These are phyloP conservation scores for Larimichthys polyactis DNA, from an alignment of 2,113 vertebrate species.

Conservation along the genomic window DNA sequence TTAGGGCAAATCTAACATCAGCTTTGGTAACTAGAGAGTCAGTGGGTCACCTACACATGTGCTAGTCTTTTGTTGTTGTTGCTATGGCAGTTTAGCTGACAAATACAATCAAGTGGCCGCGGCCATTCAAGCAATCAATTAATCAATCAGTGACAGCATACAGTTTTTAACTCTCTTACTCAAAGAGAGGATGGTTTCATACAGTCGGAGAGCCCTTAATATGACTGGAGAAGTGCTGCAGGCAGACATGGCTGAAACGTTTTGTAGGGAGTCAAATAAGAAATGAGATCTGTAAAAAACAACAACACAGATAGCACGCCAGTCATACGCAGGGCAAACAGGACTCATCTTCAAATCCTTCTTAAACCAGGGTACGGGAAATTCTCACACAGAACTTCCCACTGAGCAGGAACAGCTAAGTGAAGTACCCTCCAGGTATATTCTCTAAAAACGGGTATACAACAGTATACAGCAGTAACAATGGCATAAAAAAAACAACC, in stretches of 20 bases:
- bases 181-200: not conserved
- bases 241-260: not conserved
- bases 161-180: constrained; percentile 20
- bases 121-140: constrained; percentile 13
- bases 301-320: constrained; percentile 8
- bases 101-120: constrained; percentile 55
- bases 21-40: constrained; percentile 81
- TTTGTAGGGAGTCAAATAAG: not conserved
- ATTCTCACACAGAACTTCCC: constrained; percentile 69
- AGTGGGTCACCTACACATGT: constrained; percentile 34
- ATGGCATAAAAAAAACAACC: constrained; percentile 41
- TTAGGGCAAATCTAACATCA: constrained; percentile 60
- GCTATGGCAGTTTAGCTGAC: constrained; percentile 25
- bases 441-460: constrained; percentile 80
- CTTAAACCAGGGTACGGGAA: constrained; percentile 44
- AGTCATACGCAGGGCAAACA: not conserved
- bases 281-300: not conserved
- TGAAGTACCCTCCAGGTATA: constrained; percentile 49
- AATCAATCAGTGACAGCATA: constrained; percentile 35
- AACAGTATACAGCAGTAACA: constrained; percentile 84
- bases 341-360: constrained; percentile 7
- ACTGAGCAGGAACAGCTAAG: constrained; percentile 42
- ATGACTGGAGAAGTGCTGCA: constrained; percentile 27
- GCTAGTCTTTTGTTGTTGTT: constrained; percentile 7
- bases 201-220: not conserved